phyloP scores from a whole-genome alignment of 2,888 invertebrate genomes.

The Acanthoscelides obtectus region DNA sequence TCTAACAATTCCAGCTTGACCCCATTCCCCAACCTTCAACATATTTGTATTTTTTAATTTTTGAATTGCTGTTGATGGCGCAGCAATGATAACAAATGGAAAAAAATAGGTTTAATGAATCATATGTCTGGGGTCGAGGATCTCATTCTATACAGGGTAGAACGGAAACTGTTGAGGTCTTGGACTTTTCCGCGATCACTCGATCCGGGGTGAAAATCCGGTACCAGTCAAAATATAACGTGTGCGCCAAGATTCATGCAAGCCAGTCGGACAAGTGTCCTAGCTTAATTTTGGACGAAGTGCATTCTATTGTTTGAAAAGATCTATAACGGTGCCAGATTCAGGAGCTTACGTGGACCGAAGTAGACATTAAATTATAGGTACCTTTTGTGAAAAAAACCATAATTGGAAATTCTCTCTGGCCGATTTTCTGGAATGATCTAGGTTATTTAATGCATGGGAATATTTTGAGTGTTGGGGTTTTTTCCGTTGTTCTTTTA shows the following conservation, averaged over 20 bases:
- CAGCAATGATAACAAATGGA: no score
- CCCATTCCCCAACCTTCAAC: no score
- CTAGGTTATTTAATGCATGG: neutral
- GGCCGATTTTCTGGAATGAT: neutral
- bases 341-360: neutral
- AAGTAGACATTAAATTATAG: neutral
- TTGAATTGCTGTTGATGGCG: no score
- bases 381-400: neutral
- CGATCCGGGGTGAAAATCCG: neutral
- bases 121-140: no score
- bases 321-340: neutral
- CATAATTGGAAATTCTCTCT: neutral
- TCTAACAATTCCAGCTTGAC: no score
- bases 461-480: no score
- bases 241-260: neutral
- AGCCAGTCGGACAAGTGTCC: neutral
- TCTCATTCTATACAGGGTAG: no score
- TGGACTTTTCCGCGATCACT: neutral
- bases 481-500: no score
- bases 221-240: neutral
- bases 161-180: no score
- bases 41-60: no score
- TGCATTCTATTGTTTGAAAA: neutral
- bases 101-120: no score
- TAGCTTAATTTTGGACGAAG: neutral